phyloP scores from a whole-genome alignment of 1,140 invertebrate genomes.

The Drosophila pectinifera region DNA sequence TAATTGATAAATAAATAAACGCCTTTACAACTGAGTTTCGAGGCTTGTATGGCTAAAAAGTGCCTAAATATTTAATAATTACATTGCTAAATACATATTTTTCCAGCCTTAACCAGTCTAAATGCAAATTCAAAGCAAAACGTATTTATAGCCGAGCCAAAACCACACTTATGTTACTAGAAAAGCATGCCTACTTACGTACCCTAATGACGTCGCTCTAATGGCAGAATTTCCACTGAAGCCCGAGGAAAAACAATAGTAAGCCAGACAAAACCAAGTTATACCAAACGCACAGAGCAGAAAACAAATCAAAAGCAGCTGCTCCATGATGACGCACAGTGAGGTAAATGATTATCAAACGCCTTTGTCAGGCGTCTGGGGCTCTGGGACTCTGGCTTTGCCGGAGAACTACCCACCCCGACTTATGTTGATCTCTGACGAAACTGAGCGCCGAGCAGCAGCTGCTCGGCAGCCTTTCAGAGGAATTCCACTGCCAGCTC shows the following conservation, averaged over 20 bases:
- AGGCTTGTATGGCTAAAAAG: neutral
- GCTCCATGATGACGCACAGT: conserved; percentile 16
- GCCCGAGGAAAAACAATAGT: neutral
- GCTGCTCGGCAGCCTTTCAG: conserved; percentile 4
- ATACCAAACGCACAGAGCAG: neutral
- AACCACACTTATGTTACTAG: neutral
- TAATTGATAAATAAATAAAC: neutral
- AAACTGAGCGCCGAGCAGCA: neutral
- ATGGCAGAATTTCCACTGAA: conserved; percentile 1
- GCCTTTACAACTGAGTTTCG: neutral
- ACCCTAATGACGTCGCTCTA: neutral
- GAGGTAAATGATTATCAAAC: conserved; percentile 8
- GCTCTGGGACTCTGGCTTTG: neutral
- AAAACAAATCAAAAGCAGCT: conserved; percentile 4
- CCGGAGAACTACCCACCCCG: conserved; percentile 12
- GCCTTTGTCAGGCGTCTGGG: conserved; percentile 7
- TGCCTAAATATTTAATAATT: neutral
- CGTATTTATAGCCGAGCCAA: neutral
- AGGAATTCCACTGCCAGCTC: neutral
- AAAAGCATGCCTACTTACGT: neutral
- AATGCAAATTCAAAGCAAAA: neutral
- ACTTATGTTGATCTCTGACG: conserved; percentile 12
- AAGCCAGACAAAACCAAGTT: neutral
- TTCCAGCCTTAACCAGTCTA: too few relatives aligned
- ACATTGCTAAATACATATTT: conserved; percentile 1